Evolutionary conservation across 2,113 vertebrate genomes (phyloP).

Genomic region (Petrocephalus microphthalmus): DNA sequence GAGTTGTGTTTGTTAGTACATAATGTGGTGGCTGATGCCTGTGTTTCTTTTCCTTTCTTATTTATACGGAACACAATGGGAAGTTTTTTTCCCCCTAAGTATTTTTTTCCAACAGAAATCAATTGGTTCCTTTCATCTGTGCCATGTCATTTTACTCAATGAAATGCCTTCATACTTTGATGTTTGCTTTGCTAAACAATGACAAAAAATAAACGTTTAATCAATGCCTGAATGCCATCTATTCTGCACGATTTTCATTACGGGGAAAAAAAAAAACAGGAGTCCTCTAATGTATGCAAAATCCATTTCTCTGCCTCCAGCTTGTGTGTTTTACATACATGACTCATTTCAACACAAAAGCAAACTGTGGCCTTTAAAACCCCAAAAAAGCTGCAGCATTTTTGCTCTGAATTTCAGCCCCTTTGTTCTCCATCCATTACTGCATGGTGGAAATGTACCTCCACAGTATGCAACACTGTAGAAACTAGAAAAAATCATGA

Average conservation of each 20-base stretch:
- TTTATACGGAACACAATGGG: constrained; percentile 18
- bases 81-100: constrained; percentile 25
- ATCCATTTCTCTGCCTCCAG: neutral
- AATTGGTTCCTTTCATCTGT: constrained; percentile 51
- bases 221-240: constrained; percentile 24
- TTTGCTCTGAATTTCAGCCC: neutral
- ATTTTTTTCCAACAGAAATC: constrained; percentile 37
- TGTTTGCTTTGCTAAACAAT: constrained; percentile 74
- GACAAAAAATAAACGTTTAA: constrained; percentile 64
- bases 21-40: constrained; percentile 51
- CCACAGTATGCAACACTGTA: neutral
- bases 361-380: neutral
- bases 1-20: constrained; percentile 51
- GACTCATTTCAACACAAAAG: neutral
- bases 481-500: neutral
- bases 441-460: neutral
- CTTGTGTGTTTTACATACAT: neutral
- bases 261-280: neutral
- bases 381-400: neutral
- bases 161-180: constrained; percentile 71
- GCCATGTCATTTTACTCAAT: constrained; percentile 57
- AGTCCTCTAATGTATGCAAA: neutral
- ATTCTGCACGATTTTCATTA: constrained; percentile 16
- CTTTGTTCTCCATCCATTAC: neutral
- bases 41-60: constrained; percentile 32